Conservation (phyloP, 2,888 invertebrate species). For the Chrysodeixis includens region DNA sequence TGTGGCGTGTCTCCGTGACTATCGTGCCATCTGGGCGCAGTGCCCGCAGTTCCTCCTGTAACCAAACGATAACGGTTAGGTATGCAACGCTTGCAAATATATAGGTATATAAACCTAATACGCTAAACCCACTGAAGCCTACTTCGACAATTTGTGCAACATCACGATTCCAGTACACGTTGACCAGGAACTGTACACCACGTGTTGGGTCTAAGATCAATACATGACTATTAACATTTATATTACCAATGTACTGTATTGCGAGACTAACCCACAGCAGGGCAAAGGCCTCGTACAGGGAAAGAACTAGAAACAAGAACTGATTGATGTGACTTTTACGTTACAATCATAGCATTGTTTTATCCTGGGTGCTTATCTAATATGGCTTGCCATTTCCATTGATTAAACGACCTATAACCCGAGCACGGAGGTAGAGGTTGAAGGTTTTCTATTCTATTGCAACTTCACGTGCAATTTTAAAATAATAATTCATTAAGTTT, state of each 20-base stretch:
- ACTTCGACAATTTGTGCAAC: slow-evolving; percentile 30
- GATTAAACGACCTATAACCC: slow-evolving; percentile 1
- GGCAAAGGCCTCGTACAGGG: not conserved
- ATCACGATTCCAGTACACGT: slow-evolving; percentile 30
- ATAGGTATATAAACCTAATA: slow-evolving; percentile 3
- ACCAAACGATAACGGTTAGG: slow-evolving; percentile 34
- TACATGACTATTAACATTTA: slow-evolving; percentile 5
- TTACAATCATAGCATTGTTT: slow-evolving; percentile 4
- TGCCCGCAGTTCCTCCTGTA: slow-evolving; percentile 91
- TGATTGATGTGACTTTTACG: slow-evolving; percentile 4
- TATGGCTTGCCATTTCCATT: not conserved
- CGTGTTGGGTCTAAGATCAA: slow-evolving; percentile 34
- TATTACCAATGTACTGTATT: not conserved
- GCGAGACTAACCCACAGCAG: not conserved
- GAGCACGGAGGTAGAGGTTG: not conserved
- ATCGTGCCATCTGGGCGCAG: slow-evolving; percentile 95
- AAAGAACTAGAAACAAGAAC: slow-evolving; percentile 1
- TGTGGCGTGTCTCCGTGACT: slow-evolving; percentile 95
- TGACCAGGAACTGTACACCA: slow-evolving; percentile 38
- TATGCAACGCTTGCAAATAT: slow-evolving; percentile 26
- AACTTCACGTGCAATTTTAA: not conserved
- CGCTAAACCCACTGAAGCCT: slow-evolving; percentile 16
- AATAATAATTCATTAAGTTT: no score
- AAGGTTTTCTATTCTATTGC: not conserved
- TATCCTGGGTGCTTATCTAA: not conserved